Conservation (phyloP, 2,113 vertebrate species). For the Microtus ochrogaster region DNA sequence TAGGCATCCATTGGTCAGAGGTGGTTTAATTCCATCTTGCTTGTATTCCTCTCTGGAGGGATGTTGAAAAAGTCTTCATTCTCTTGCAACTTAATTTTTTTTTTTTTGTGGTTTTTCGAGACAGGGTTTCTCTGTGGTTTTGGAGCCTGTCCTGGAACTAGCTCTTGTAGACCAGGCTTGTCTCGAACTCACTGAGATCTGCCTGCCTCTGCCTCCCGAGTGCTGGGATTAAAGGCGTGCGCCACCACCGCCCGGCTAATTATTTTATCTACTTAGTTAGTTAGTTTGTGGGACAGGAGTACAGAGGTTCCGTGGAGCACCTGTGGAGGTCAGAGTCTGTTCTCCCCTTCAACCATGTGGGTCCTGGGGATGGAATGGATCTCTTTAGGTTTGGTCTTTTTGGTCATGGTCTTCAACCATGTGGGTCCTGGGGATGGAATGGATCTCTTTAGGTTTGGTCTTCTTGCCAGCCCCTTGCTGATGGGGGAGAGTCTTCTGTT, state of each 20-base stretch:
- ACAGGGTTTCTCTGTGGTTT: too few relatives aligned
- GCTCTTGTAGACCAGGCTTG: too few relatives aligned
- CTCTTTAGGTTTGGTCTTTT: not conserved
- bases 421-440: not conserved
- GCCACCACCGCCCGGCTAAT: too few relatives aligned
- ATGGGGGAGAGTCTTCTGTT: too few relatives aligned
- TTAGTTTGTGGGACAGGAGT: not conserved
- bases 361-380: not conserved
- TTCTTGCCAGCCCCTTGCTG: not conserved
- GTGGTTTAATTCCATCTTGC: slow-evolving; percentile 31
- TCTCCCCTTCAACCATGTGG: not conserved
- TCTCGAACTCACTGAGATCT: too few relatives aligned
- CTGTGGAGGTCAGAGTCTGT: not conserved
- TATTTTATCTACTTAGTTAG: not conserved
- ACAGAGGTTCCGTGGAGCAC: not conserved
- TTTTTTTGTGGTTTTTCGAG: too few relatives aligned
- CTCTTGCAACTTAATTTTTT: not conserved
- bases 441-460: not conserved
- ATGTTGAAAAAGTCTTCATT: not conserved
- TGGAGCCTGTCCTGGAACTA: too few relatives aligned
- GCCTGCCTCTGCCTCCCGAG: too few relatives aligned
- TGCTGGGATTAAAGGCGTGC: too few relatives aligned
- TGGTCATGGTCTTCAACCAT: not conserved
- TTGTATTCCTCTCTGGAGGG: not conserved
- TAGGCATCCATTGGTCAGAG: not conserved